Evolutionary conservation across 2,888 invertebrate species (phyloP).

Genomic region (Darwinula stevensoni): DNA sequence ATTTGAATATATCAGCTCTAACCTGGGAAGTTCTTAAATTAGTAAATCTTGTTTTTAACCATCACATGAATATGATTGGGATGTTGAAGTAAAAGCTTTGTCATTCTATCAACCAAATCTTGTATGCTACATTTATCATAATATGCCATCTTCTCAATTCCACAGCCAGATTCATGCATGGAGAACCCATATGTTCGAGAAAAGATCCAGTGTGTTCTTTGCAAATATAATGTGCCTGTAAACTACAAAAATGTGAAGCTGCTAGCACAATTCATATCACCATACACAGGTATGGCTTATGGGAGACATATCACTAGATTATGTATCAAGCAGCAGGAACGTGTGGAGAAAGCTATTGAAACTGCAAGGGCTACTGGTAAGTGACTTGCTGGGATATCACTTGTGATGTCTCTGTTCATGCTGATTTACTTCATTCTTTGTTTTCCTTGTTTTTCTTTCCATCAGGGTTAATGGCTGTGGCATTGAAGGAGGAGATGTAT

Average conservation of each 20-base stretch:
- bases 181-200: slow-evolving; percentile 44
- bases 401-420: too few relatives aligned
- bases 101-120: too few relatives aligned
- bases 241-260: slow-evolving; percentile 73
- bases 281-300: slow-evolving; percentile 73
- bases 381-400: slow-evolving; percentile 4
- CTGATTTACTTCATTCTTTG: too few relatives aligned
- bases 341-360: slow-evolving; percentile 36
- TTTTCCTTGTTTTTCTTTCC: too few relatives aligned
- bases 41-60: too few relatives aligned
- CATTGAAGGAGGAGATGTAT: slow-evolving; percentile 46
- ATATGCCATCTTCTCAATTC: too few relatives aligned
- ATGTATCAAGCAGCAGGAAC: slow-evolving; percentile 45
- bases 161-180: not conserved
- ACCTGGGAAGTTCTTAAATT: too few relatives aligned
- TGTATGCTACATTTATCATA: too few relatives aligned
- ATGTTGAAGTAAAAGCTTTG: too few relatives aligned
- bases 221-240: slow-evolving; percentile 44
- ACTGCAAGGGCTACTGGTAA: slow-evolving; percentile 40
- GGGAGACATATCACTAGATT: slow-evolving; percentile 77
- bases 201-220: slow-evolving; percentile 41
- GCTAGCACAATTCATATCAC: slow-evolving; percentile 81
- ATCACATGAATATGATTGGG: too few relatives aligned
- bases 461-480: slow-evolving; percentile 47
- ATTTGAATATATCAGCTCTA: too few relatives aligned